Percentiles rank a stretch among this genome's conserved stretches.
These are phyloP conservation scores for Montipora sp. DNA, from an alignment of 64 coral and sea anemone species.

Conservation along the genomic window DNA sequence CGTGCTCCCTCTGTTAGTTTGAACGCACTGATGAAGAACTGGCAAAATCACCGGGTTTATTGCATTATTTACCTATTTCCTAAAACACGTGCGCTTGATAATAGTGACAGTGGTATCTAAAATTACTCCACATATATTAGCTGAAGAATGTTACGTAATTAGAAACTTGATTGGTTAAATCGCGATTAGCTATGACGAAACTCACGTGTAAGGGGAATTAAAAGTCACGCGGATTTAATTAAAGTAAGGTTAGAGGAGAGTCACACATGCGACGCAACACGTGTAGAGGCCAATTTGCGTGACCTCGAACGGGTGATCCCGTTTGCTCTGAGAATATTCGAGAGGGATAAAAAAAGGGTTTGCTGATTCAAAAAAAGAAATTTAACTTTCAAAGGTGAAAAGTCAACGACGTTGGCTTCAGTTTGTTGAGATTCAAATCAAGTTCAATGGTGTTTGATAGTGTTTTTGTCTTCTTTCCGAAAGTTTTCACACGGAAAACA, in stretches of 20 bases:
- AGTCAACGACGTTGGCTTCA: background rate
- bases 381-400: background rate
- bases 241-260: background rate
- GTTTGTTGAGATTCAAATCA: background rate
- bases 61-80: background rate
- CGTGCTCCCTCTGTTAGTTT: background rate
- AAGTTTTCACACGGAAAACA: background rate
- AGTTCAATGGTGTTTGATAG: background rate
- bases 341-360: background rate
- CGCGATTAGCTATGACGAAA: background rate
- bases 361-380: background rate
- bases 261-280: background rate
- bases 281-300: background rate
- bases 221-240: background rate
- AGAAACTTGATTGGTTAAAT: constrained; percentile 18
- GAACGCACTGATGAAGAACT: background rate
- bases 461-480: background rate
- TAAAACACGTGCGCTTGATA: constrained; percentile 2
- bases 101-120: background rate
- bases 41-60: background rate
- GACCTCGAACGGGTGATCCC: background rate
- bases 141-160: constrained; percentile 13
- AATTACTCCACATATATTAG: background rate
- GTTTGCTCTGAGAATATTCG: background rate
- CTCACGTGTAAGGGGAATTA: background rate